Base-by-base conservation (phyloP, 2,888 invertebrate species). In the Aleiodes alternator region DNA sequence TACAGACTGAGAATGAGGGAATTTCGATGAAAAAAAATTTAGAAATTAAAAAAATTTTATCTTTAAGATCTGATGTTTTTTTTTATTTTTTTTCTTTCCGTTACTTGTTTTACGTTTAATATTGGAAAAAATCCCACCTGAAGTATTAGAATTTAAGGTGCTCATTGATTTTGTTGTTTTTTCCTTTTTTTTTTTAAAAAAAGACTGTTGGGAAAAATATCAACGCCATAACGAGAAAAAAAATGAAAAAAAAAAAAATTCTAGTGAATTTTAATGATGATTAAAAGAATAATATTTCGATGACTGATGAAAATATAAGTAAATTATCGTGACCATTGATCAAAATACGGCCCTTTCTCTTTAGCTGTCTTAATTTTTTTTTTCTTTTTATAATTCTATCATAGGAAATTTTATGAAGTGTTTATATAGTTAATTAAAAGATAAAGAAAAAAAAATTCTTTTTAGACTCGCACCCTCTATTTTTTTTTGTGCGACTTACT, bases 401-500 rank as follows among this genome's bases (percentile, higher is more conserved):
- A 69, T 53, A 53, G 69, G 23, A 64, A 64, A 64, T 64, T 64
- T 64, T 64, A 64, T 64, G 48, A 48, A 64, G 16, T 64, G 64
- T 64, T 64, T 69, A 69, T 69, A 69, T 74, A 69, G 68, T 70
- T 53, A 51, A 73, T 70, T 53, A 51, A 73, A 55, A 43, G 11
- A 43, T 43, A 50, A 31, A n/a, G n/a, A n/a, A n/a, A 31, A 14
- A 34, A 50, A 55, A 51, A 64, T 50, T 48, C 48, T 64, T 57
- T 69, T 75, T 64, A 66, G 69, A 66, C 12, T 75, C 53, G 56
- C 74, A 72, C 75, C 71, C 73, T 69, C 23, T 43, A 43, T 73
- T 75, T 43, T 43, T 43, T 43, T 75, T 75, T 68, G 73, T 76
- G 76, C 79, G 75, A 76, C 72, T 77, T 74, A 73, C 72, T 80